These are phyloP conservation scores for Idaea straminata DNA, from an alignment of 2,888 invertebrate genomes.

Conservation along the genomic window DNA sequence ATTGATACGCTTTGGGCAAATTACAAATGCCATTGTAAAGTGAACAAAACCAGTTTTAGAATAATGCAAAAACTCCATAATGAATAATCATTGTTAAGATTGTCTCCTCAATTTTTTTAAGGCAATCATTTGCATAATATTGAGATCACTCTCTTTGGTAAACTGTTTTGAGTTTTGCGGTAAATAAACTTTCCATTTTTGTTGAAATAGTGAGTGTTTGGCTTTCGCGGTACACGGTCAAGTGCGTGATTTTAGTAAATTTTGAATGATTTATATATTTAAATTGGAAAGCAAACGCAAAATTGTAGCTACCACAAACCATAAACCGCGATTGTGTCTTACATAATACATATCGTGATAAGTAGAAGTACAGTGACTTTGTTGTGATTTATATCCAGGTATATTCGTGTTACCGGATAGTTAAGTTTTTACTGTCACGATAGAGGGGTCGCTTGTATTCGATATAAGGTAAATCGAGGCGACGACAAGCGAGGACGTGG, in stretches of 20 bases:
- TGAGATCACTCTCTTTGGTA: conserved; percentile 47
- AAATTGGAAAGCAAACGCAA: conserved; percentile 44
- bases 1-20: conserved; percentile 74
- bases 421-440: conserved; percentile 75
- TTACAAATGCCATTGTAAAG: conserved; percentile 54
- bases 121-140: conserved; percentile 66
- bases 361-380: conserved; percentile 32
- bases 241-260: conserved; percentile 51
- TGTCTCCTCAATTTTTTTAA: conserved; percentile 42
- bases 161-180: conserved; percentile 74
- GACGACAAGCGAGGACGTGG: conserved; percentile 66
- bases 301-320: conserved; percentile 34
- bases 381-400: conserved; percentile 72
- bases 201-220: conserved; percentile 39
- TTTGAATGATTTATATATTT: conserved; percentile 29
- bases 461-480: conserved; percentile 64
- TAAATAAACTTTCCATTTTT: conserved; percentile 64
- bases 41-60: conserved; percentile 48
- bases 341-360: conserved; percentile 69
- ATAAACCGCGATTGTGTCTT: conserved; percentile 63
- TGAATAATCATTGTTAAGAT: conserved; percentile 49
- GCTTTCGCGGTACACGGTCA: conserved; percentile 38
- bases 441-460: conserved; percentile 63
- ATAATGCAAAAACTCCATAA: conserved; percentile 44
- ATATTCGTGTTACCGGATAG: conserved; percentile 73